Evolutionary conservation across 2,113 vertebrate genomes (phyloP), one percentile per base, ranked within the genome.

Genomic region (Ibidorhyncha struthersii): DNA sequence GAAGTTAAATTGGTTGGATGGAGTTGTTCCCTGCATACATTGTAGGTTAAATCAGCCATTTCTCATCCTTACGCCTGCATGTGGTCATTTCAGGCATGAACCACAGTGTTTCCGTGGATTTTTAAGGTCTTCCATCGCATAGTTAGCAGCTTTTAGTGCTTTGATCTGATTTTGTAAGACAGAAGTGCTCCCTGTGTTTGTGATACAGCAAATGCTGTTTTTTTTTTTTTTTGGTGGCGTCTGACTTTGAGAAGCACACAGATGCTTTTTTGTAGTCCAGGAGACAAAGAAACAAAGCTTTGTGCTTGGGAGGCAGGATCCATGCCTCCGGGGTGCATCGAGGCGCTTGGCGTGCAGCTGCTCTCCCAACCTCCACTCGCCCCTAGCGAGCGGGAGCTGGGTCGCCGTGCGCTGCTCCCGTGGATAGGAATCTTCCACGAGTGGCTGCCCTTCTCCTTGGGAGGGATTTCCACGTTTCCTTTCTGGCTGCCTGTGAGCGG

Each of bases 251-350:
- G 92, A 95, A 96, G 74, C 73, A 71, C 95, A 95, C 86, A 96
- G 94, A 97, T 96, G 93, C 94, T 91, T 97, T 93, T 96, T 97
- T 94, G 96, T 96, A 93, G 90, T 95, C 85, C 90, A 50, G 74
- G 90, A 97, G 78, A 96, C 94, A 97, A 96, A 96, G 93, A 89
- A 93, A 95, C 83, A 91, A 94, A 91, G 94, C 93, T 66, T 80
- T 91, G 94, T 96, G 93, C 91, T 80, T 23, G 67, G 87, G 94
- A 97, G 84, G 93, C 93, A 91, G 93, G 72, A 88, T 88, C 78
- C 2, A 23, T 91, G 93, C 91, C 93, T 90, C 84, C 66, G 13
- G 89, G 89, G 81, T 73, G 79, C 81, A 53, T 72, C 81, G 23
- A 73, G 95, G 94, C 86, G 4, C 94, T 93, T 76, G 59, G 59